Evolutionary conservation across 2,888 invertebrate genomes (phyloP).

Genomic region (Dastarcus helophoroides): DNA sequence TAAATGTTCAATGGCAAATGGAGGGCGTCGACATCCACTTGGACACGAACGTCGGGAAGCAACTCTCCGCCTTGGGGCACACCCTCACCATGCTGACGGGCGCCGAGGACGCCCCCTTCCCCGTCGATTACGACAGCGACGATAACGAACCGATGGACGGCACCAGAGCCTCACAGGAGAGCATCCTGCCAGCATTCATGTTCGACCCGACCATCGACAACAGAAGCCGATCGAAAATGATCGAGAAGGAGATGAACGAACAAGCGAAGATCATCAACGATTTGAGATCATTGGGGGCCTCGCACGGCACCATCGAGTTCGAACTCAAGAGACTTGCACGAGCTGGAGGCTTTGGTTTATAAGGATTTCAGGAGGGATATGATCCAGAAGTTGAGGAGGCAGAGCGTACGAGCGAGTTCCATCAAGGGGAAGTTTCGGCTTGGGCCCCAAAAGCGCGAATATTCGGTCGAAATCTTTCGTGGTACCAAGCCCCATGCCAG

Average conservation of each 20-base stretch:
- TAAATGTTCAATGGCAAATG: conserved; percentile 99
- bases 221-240: conserved; percentile 77
- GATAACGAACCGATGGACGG: conserved; percentile 60
- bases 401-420: conserved; percentile 67
- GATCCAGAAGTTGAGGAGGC: conserved; percentile 78
- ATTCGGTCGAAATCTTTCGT: conserved; percentile 70
- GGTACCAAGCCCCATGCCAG: conserved; percentile 54
- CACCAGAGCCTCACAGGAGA: conserved; percentile 53
- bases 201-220: conserved; percentile 71
- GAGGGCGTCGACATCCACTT: conserved; percentile 95
- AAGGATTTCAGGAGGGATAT: conserved; percentile 90
- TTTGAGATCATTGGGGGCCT: conserved; percentile 71
- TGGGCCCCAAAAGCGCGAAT: conserved; percentile 41
- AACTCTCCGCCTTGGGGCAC: conserved; percentile 85
- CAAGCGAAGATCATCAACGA: conserved; percentile 93
- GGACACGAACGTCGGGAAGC: conserved; percentile 92
- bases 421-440: conserved; percentile 70
- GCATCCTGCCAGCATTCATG: conserved; percentile 71
- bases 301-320: conserved; percentile 80
- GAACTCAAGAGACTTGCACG: conserved; percentile 86
- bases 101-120: conserved; percentile 53
- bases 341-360: conserved; percentile 87
- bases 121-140: conserved; percentile 64
- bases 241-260: conserved; percentile 96
- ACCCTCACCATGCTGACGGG: conserved; percentile 93